Percentiles rank a stretch among this genome's conserved stretches.
phyloP scores from a whole-genome alignment of 2,113 vertebrate genomes.

The Pogona vitticeps region DNA sequence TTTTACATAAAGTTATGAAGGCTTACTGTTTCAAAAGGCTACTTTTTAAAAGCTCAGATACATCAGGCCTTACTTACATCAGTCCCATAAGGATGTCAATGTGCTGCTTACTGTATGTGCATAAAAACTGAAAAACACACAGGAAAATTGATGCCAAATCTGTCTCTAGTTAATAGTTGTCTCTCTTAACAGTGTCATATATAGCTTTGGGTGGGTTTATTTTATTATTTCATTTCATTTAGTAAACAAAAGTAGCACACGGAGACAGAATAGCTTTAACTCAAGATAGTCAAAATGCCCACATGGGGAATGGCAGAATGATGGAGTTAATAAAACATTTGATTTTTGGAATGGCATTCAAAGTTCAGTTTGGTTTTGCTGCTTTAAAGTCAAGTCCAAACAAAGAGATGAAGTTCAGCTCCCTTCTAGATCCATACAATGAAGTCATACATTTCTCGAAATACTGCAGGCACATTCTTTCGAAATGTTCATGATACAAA shows the following conservation, averaged over 20 bases:
- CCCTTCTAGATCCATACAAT: constrained; percentile 2
- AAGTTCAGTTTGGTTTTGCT: neutral
- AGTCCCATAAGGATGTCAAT: neutral
- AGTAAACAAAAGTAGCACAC: neutral
- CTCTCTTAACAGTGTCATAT: constrained; percentile 7
- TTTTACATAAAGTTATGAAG: neutral
- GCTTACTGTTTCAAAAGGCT: neutral
- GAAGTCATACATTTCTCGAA: neutral
- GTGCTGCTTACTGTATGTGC: neutral
- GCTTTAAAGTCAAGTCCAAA: neutral
- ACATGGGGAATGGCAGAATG: neutral
- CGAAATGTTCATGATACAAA: neutral
- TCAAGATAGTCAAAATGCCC: neutral
- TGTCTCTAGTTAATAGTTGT: constrained; percentile 3
- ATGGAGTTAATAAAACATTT: constrained; percentile 13
- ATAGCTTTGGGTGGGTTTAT: neutral
- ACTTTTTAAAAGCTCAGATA: neutral
- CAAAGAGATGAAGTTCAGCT: constrained; percentile 25
- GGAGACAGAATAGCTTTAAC: neutral
- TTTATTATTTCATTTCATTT: too few species aligned
- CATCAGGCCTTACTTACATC: too few species aligned
- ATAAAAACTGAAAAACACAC: neutral
- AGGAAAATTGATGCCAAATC: neutral
- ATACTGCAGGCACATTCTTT: neutral
- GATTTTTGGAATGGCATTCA: constrained; percentile 6